phyloP scores from a whole-genome alignment of 2,888 invertebrate genomes.

The Netelia virgata region DNA sequence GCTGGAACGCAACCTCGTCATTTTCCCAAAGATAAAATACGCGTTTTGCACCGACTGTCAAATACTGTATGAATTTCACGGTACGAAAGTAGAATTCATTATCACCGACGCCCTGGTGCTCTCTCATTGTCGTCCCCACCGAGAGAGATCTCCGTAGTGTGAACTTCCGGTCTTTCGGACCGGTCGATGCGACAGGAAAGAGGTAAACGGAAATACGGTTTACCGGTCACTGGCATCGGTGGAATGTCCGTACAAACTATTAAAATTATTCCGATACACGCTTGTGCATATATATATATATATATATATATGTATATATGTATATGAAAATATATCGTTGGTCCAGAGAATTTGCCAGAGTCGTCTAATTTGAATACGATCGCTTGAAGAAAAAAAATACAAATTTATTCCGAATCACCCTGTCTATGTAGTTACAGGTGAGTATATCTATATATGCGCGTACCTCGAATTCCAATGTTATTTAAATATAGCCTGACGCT shows the following conservation, averaged over 20 bases:
- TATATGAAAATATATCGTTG: no score
- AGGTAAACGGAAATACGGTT: conserved; percentile 57
- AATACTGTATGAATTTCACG: conserved; percentile 11
- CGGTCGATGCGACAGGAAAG: background rate
- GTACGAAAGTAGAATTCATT: conserved; percentile 39
- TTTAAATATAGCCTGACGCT: conserved; percentile 15
- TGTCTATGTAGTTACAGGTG: background rate
- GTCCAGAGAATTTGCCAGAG: no score
- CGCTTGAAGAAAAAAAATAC: no score
- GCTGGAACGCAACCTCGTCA: background rate
- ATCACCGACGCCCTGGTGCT: conserved; percentile 18
- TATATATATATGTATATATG: no score
- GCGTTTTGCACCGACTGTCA: background rate
- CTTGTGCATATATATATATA: no score
- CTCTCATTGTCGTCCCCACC: conserved; percentile 42
- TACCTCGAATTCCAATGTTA: conserved; percentile 17
- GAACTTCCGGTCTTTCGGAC: conserved; percentile 45
- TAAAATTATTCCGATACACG: no score
- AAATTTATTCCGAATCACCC: background rate
- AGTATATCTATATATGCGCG: background rate
- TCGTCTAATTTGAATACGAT: no score
- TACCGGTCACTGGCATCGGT: conserved; percentile 32
- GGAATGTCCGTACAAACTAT: no score
- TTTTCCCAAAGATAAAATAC: conserved; percentile 9
- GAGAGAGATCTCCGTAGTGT: conserved; percentile 34